phyloP scores from a whole-genome alignment of 2,113 vertebrate genomes.

The Delphinapterus leucas region DNA sequence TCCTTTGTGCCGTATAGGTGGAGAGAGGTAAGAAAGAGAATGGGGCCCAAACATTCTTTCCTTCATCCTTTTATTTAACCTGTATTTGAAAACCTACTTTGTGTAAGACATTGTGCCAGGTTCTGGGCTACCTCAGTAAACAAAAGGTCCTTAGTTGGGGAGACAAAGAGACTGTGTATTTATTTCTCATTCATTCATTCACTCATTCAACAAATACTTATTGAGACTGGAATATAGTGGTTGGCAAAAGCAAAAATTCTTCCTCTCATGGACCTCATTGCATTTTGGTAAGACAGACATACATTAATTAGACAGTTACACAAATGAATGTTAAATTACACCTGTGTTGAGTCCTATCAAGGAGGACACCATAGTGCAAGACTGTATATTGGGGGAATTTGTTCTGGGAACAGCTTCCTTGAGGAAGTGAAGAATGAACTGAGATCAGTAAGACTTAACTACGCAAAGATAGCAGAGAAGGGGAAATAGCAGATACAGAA shows the following conservation, averaged over 20 bases:
- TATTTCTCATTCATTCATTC: background rate
- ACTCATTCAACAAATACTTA: background rate
- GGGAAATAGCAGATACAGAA: background rate
- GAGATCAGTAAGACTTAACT: background rate
- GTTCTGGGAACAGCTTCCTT: background rate
- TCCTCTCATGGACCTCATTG: background rate
- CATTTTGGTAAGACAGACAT: background rate
- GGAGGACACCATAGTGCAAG: background rate
- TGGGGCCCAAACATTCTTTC: background rate
- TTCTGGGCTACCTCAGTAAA: background rate
- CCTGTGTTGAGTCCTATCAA: background rate
- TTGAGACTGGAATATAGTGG: background rate
- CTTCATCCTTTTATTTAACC: background rate
- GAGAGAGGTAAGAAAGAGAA: background rate
- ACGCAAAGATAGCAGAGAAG: background rate
- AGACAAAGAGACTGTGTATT: background rate
- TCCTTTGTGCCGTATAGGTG: background rate
- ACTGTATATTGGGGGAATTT: background rate
- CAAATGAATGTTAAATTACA: background rate
- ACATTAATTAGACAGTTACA: background rate
- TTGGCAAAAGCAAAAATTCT: constrained; percentile 2
- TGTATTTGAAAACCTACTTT: background rate
- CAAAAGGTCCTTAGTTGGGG: background rate
- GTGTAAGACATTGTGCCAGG: background rate
- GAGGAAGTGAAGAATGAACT: background rate